A percentile compares a stretch with the other conserved stretches of the same genome.
These are phyloP conservation scores for Turnix velox DNA, from an alignment of 2,113 vertebrate genomes.

Conservation along the genomic window DNA sequence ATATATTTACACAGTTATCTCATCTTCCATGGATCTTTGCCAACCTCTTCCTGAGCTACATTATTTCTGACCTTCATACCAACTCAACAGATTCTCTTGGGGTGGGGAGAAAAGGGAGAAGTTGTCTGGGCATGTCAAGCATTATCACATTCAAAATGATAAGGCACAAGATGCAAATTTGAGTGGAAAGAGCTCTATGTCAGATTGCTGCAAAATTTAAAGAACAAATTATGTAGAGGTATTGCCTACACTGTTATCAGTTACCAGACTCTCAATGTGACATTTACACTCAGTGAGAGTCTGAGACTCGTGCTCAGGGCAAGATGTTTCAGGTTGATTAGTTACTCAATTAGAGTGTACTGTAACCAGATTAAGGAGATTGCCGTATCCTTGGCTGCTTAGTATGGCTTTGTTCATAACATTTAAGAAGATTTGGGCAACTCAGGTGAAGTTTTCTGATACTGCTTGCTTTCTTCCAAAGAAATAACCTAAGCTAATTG, in stretches of 20 bases:
- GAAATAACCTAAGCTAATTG: neutral
- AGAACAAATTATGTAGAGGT: neutral
- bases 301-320: neutral
- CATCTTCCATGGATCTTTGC: neutral
- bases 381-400: neutral
- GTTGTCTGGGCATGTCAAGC: neutral
- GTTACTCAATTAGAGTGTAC: neutral
- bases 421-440: neutral
- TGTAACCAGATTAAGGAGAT: neutral
- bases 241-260: neutral
- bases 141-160: neutral
- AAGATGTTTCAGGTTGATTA: slow-evolving; percentile 29
- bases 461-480: neutral
- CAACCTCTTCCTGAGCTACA: neutral
- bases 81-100: neutral
- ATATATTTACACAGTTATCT: neutral
- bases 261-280: neutral
- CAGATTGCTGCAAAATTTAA: neutral
- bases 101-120: neutral
- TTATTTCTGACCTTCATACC: neutral
- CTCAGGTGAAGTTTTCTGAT: neutral
- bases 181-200: neutral
- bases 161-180: neutral
- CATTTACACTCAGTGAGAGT: neutral
- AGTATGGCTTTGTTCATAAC: neutral